These are phyloP conservation scores for Cotesia glomerata DNA, from an alignment of 1,140 invertebrate species.

Conservation along the genomic window DNA sequence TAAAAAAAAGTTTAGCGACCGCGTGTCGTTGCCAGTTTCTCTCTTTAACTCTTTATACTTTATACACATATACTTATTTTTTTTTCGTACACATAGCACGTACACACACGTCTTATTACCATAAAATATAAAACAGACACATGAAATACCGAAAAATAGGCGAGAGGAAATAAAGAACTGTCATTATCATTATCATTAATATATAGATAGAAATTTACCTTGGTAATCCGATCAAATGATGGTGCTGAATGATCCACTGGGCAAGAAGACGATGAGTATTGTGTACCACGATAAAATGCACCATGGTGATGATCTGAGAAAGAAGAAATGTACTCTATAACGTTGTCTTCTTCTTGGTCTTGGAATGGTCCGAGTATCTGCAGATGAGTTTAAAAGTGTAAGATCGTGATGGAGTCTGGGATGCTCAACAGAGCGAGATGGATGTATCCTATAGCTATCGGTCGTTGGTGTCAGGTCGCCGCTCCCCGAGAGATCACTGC, in stretches of 20 bases:
- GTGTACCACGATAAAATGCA: too few species aligned
- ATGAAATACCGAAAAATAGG: too few species aligned
- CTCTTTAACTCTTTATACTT: neutral
- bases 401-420: slow-evolving; percentile 22
- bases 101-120: neutral
- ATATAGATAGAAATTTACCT: too few species aligned
- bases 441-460: slow-evolving; percentile 27
- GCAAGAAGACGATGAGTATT: too few species aligned
- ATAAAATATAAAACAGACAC: too few species aligned
- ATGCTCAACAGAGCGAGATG: neutral
- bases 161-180: too few species aligned
- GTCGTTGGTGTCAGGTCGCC: slow-evolving; percentile 59
- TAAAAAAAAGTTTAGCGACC: slow-evolving; percentile 5
- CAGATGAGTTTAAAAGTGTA: neutral
- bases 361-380: neutral
- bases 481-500: slow-evolving; percentile 64
- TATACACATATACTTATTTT: neutral
- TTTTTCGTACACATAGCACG: neutral
- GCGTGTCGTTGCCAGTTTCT: slow-evolving; percentile 2
- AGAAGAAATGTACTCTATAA: too few species aligned
- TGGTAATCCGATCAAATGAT: too few species aligned
- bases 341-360: too few species aligned
- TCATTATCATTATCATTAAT: too few species aligned
- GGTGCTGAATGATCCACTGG: too few species aligned
- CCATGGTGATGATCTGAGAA: too few species aligned